Evolutionary conservation across 64 coral and sea anemone species (phyloP), one percentile per base, ranked within the genome.

Genomic region (Pachyseris speciosa): DNA sequence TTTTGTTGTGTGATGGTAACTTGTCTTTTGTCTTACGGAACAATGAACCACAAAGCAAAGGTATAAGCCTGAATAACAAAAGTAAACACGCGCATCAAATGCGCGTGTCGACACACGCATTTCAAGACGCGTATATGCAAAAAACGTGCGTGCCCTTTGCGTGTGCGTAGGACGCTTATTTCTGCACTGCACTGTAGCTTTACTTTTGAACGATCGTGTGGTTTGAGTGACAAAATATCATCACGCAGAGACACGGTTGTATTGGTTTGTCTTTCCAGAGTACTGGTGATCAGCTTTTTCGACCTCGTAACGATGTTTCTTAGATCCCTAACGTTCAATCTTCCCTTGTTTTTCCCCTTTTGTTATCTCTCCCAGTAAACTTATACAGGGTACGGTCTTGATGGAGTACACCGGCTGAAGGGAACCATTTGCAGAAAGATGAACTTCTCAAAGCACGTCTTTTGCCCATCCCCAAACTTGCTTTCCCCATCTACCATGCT

Each of bases 331-430:
- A 81, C 52, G 92, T 96, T 96, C 74, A 92, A 83, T 67, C 85
- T 67, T 93, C 92, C 95, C 95, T 84, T 96, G 88, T 85, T 97
- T 97, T 97, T 91, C 95, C 91, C 95, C 93, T 91, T 97, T 88
- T 86, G 91, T 96, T 91, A 89, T 97, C 72, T 96, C 89, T 92
- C 91, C 88, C 91, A 88, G 86, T 93, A 97, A 97, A 89, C 89
- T 61, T 92, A 79, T 86, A 92, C 89, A 97, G 95, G 95, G 86
- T 97, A 78, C 75, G 75, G 29, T 78, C 75, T 96, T 92, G 91
- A 97, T 89, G 95, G 95, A 97, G 95, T 93, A 97, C 91, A 93
- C 87, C 91, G 75, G 94, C 94, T 93, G 94, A 97, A 97, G 91
- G 95, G 69, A 91, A 85, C 95, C 90, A 86, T 80, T 90, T 86